Conservation (phyloP, 2,888 invertebrate genomes). For the Mimachlamys varia region DNA sequence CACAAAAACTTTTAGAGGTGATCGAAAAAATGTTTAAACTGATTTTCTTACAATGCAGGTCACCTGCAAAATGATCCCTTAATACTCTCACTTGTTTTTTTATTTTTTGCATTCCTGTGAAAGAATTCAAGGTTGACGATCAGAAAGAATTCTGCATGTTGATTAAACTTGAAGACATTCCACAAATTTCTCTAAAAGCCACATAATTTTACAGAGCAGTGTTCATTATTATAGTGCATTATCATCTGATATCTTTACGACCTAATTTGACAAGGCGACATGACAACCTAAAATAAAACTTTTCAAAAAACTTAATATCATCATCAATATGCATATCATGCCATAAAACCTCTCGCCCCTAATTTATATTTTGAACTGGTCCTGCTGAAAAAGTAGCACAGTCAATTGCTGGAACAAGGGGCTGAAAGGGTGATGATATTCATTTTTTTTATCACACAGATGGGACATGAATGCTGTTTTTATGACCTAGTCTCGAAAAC, state of each 20-base stretch:
- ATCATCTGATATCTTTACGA: constrained; percentile 23
- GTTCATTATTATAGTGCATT: neutral
- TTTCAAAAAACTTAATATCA: constrained; percentile 36
- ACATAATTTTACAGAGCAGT: constrained; percentile 16
- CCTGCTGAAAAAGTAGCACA: neutral
- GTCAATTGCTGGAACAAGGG: neutral
- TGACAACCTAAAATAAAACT: constrained; percentile 15
- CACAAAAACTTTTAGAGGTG: too few relatives aligned
- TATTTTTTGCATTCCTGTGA: neutral
- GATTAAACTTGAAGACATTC: neutral
- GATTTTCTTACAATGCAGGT: too few relatives aligned
- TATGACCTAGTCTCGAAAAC: neutral
- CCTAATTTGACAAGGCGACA: constrained; percentile 6
- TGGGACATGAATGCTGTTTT: constrained; percentile 1
- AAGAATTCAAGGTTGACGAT: neutral
- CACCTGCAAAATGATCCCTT: too few relatives aligned
- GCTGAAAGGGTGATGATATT: neutral
- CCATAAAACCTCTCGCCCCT: neutral
- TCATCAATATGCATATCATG: constrained; percentile 25
- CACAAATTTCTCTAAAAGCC: constrained; percentile 26
- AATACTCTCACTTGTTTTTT: too few relatives aligned
- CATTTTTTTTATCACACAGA: constrained; percentile 29
- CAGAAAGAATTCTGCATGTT: constrained; percentile 9
- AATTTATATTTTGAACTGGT: neutral
- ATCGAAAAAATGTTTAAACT: too few relatives aligned